phyloP scores from a whole-genome alignment of 2,888 invertebrate genomes.

The Scaptomyza reducta region DNA sequence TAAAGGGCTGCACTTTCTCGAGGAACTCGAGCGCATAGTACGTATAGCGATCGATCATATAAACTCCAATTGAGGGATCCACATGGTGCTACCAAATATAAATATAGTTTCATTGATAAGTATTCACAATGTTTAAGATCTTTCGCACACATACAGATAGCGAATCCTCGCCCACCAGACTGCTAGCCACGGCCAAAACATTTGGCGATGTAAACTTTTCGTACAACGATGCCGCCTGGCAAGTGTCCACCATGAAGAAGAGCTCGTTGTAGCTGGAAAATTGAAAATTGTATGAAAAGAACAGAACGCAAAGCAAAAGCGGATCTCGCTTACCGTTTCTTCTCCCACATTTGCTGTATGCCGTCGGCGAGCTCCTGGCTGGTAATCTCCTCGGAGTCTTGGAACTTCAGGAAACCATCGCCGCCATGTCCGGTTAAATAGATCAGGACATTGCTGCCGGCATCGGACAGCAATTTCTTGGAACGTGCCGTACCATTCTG shows the following conservation, averaged over 20 bases:
- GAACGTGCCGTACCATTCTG: constrained; percentile 97
- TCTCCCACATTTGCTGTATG: constrained; percentile 99
- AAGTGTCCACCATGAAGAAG: constrained; percentile 99
- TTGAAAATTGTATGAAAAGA: neutral
- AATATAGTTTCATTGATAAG: neutral
- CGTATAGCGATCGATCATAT: constrained; percentile 99
- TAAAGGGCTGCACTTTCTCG: constrained; percentile 94
- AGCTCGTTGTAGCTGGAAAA: constrained; percentile 96
- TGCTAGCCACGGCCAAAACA: constrained; percentile 98
- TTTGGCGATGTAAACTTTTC: constrained; percentile 99
- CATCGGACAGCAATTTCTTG: constrained; percentile 97
- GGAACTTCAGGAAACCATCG: constrained; percentile 99
- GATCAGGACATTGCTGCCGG: constrained; percentile 97
- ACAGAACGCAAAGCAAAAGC: neutral
- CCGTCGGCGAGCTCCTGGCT: constrained; percentile 99
- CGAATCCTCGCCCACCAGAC: constrained; percentile 99
- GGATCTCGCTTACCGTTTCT: constrained; percentile 88
- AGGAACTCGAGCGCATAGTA: constrained; percentile 98
- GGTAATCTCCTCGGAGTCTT: constrained; percentile 99
- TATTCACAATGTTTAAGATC: neutral
- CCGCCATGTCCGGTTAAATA: constrained; percentile 99
- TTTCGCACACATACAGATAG: constrained; percentile 89
- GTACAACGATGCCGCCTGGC: constrained; percentile 99
- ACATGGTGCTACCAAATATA: constrained; percentile 92
- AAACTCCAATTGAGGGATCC: constrained; percentile 99